Percentiles rank a stretch among this genome's conserved stretches.
These are phyloP conservation scores for Eublepharis macularius DNA, from an alignment of 2,113 vertebrate species.

Conservation along the genomic window DNA sequence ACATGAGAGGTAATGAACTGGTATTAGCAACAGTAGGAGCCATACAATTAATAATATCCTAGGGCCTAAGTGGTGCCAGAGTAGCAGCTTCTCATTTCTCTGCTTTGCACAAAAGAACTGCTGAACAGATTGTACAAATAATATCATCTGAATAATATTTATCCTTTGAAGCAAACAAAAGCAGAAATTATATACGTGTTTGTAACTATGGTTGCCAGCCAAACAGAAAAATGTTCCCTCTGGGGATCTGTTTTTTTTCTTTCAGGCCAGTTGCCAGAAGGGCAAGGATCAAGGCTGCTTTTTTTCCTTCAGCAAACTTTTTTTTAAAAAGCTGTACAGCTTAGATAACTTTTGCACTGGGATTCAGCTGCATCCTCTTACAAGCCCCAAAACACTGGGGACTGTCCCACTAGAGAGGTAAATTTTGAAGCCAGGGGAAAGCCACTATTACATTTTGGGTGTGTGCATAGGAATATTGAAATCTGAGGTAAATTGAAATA, in stretches of 20 bases:
- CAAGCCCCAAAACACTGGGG: neutral
- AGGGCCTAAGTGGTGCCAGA: slow-evolving; percentile 49
- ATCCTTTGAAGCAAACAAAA: slow-evolving; percentile 43
- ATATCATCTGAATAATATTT: slow-evolving; percentile 39
- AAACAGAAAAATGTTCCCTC: neutral
- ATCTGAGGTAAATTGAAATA: too few relatives aligned
- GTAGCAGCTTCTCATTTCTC: slow-evolving; percentile 9
- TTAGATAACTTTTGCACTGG: neutral
- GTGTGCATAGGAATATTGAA: too few relatives aligned
- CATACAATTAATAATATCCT: slow-evolving; percentile 49
- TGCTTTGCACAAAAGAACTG: slow-evolving; percentile 23
- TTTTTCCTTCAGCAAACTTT: neutral
- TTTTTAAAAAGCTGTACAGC: neutral
- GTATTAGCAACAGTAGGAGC: neutral
- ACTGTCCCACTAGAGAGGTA: too few relatives aligned
- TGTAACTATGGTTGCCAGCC: neutral
- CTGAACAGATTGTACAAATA: slow-evolving; percentile 45
- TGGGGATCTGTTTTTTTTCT: neutral
- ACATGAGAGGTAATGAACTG: slow-evolving; percentile 11
- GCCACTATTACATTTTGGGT: too few relatives aligned
- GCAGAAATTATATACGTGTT: slow-evolving; percentile 42
- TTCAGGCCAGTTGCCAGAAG: neutral
- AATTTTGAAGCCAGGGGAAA: too few relatives aligned
- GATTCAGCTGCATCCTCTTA: neutral
- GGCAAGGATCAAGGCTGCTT: neutral